phyloP scores from a whole-genome alignment of 2,113 vertebrate genomes.

The Saccopteryx leptura region DNA sequence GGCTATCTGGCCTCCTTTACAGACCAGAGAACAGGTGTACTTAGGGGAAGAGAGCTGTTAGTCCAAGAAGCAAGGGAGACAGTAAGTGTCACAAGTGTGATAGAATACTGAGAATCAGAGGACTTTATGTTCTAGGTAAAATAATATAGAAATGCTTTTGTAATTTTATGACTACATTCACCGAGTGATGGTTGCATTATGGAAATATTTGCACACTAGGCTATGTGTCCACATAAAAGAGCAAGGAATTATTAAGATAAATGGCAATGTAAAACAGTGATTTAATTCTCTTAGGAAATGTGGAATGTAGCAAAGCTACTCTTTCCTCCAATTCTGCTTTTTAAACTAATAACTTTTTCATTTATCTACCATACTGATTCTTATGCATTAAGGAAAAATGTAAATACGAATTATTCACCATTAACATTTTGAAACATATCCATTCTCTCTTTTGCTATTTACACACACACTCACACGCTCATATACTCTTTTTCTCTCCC shows the following conservation, averaged over 20 bases:
- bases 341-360: neutral
- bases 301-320: neutral
- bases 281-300: neutral
- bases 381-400: neutral
- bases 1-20: neutral
- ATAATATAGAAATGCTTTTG: neutral
- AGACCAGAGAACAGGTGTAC: neutral
- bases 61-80: neutral
- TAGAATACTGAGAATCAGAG: neutral
- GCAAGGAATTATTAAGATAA: neutral
- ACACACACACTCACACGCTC: neutral
- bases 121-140: neutral
- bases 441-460: neutral
- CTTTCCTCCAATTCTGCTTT: constrained; percentile 11
- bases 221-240: neutral
- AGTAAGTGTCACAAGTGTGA: neutral
- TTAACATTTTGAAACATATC: neutral
- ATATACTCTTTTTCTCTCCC: neutral
- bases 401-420: neutral
- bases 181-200: neutral
- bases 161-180: neutral
- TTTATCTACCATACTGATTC: constrained; percentile 8
- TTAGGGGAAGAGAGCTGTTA: neutral
- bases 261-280: neutral
- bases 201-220: neutral